phyloP scores from a whole-genome alignment of 2,888 invertebrate genomes.

The Zygaena filipendulae region DNA sequence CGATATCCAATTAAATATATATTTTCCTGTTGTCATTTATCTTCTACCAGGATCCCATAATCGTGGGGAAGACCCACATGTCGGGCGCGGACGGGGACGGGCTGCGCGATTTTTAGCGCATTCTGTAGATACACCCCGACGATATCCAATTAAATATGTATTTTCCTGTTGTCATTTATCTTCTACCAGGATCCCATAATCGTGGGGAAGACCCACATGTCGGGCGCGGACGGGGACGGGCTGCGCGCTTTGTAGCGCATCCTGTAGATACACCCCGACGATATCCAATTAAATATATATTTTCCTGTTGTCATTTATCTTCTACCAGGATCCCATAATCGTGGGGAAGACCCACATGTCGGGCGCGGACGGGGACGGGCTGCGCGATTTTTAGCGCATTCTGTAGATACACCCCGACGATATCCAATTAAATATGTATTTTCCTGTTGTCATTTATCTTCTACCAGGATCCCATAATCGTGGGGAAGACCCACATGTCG shows the following conservation, averaged over 20 bases:
- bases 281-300: too few relatives aligned
- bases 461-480: conserved; percentile 46
- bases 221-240: conserved; percentile 51
- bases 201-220: conserved; percentile 44
- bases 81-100: conserved; percentile 54
- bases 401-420: conserved; percentile 50
- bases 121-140: too few relatives aligned
- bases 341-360: conserved; percentile 48
- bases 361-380: conserved; percentile 49
- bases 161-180: too few relatives aligned
- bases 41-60: conserved; percentile 56
- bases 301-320: too few relatives aligned
- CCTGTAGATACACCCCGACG: too few relatives aligned
- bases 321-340: conserved; percentile 43
- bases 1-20: too few relatives aligned
- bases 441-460: too few relatives aligned
- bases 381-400: conserved; percentile 51
- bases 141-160: too few relatives aligned
- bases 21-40: too few relatives aligned
- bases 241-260: conserved; percentile 54
- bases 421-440: too few relatives aligned
- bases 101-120: conserved; percentile 51
- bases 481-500: conserved; percentile 44
- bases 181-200: conserved; percentile 57
- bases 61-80: conserved; percentile 44